A percentile compares a stretch with the other conserved stretches of the same genome.
phyloP scores from a whole-genome alignment of 2,888 invertebrate genomes.

The Drosophila villosipedis region DNA sequence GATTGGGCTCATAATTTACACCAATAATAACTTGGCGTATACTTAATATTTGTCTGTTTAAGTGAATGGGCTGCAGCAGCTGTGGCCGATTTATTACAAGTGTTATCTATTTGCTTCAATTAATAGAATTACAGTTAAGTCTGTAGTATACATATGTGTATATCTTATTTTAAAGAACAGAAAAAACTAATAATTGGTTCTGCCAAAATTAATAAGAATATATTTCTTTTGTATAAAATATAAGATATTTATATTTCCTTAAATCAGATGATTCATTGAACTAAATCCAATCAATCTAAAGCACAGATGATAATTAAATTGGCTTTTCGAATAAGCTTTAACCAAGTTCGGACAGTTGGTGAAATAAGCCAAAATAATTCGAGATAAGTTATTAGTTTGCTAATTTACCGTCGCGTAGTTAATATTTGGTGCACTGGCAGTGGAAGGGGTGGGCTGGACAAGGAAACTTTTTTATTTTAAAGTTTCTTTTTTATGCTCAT shows the following conservation, averaged over 20 bases:
- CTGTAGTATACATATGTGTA: background rate
- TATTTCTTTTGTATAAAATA: background rate
- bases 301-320: background rate
- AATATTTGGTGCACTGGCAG: conserved; percentile 15
- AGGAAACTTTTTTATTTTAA: conserved; percentile 29
- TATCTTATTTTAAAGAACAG: too few relatives aligned
- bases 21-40: conserved; percentile 27
- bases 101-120: background rate
- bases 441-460: background rate
- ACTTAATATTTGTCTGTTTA: conserved; percentile 41
- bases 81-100: conserved; percentile 1
- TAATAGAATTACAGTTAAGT: background rate
- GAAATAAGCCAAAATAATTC: background rate
- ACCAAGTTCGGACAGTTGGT: background rate
- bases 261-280: background rate
- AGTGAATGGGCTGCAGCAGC: conserved; percentile 17
- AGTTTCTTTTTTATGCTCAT: conserved; percentile 50
- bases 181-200: background rate
- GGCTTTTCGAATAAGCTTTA: background rate
- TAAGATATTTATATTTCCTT: rapidly evolving
- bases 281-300: background rate
- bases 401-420: conserved; percentile 47
- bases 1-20: conserved; percentile 54
- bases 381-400: conserved; percentile 16
- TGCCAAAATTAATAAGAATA: background rate